Base-by-base conservation (phyloP, 2,888 invertebrate genomes). In the Caenorhabditis angaria region DNA sequence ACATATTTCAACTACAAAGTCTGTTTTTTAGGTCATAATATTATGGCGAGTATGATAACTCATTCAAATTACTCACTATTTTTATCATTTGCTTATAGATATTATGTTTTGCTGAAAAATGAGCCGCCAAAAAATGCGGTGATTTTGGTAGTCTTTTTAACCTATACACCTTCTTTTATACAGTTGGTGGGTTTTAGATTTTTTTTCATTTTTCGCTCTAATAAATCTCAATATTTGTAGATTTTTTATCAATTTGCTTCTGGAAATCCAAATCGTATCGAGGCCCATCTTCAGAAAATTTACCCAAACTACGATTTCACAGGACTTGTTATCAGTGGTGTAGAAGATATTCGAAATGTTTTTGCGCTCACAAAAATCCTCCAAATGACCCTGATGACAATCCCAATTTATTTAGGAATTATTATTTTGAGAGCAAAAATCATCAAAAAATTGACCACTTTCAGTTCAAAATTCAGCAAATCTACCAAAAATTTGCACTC, bases 11-110 rank as follows among this genome's bases (percentile, higher is more conserved):
- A 59, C 10, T 56, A 59, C 27, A 25, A 20, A 20, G 50, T 61
- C 8, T 64, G 69, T 22, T 69, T 32, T 50, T 29, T 58, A 56
- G 59, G 61, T 48, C 55, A 61, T 59, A 65, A 62, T 58, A 4
- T 65, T 25, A 67, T 61, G 60, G 57, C 63, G 53, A 59, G 67
- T 48, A 57, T 67, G 56, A 62, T 67, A 1, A 58, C 63, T 27
- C 67, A 66, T 55, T 64, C 71, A 1, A 67, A 61, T 32, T 72
- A 61, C 53, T 66, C 71, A 0, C 57, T 67, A 25, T 56, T 64
- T 29, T 56, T 72, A n/a, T 72, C 71, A n/a, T 70, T 70, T 51
- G 70, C 65, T 20, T 70, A 70, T 59, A 65, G 70, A 35, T 70
- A 70, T 53, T 65, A 66, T 32, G 63, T 70, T 18, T 60, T 70